phyloP scores from a whole-genome alignment of 2,888 invertebrate genomes.

The Heliconius aoede region DNA sequence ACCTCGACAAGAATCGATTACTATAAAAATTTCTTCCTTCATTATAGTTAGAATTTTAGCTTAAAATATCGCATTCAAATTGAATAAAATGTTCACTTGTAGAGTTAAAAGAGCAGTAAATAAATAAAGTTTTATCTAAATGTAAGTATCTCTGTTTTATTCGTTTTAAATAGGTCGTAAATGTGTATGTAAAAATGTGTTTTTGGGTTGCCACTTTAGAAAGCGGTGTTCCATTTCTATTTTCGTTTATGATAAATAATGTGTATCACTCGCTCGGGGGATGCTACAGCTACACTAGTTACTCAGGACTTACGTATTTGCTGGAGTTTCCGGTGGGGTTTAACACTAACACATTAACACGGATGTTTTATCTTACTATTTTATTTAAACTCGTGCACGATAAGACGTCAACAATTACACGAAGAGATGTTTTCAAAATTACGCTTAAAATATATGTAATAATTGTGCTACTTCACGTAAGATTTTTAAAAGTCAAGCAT shows the following conservation, averaged over 20 bases:
- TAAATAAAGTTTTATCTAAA: slow-evolving; percentile 32
- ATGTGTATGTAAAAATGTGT: slow-evolving; percentile 33
- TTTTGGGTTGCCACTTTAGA: slow-evolving; percentile 37
- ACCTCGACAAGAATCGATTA: not conserved
- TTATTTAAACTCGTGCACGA: slow-evolving; percentile 17
- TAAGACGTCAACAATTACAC: slow-evolving; percentile 11
- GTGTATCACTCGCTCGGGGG: slow-evolving; percentile 27
- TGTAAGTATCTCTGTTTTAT: slow-evolving; percentile 36
- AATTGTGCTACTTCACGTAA: not conserved
- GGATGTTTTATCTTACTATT: slow-evolving; percentile 41
- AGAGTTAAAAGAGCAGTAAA: slow-evolving; percentile 1
- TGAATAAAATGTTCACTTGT: slow-evolving; percentile 9
- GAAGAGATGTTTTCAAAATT: slow-evolving; percentile 1
- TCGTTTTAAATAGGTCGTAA: slow-evolving; percentile 41
- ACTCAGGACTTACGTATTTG: slow-evolving; percentile 34
- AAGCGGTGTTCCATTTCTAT: slow-evolving; percentile 39
- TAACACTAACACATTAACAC: too few relatives aligned
- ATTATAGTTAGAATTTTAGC: not conserved
- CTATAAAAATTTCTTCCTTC: not conserved
- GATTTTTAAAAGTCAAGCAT: not conserved
- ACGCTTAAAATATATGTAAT: not conserved
- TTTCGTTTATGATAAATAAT: slow-evolving; percentile 31
- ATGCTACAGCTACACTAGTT: slow-evolving; percentile 26
- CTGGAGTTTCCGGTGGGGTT: slow-evolving; percentile 35
- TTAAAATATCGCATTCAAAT: not conserved